phyloP scores from a whole-genome alignment of 2,797 vertebrate species.

The Podargus strigoides region DNA sequence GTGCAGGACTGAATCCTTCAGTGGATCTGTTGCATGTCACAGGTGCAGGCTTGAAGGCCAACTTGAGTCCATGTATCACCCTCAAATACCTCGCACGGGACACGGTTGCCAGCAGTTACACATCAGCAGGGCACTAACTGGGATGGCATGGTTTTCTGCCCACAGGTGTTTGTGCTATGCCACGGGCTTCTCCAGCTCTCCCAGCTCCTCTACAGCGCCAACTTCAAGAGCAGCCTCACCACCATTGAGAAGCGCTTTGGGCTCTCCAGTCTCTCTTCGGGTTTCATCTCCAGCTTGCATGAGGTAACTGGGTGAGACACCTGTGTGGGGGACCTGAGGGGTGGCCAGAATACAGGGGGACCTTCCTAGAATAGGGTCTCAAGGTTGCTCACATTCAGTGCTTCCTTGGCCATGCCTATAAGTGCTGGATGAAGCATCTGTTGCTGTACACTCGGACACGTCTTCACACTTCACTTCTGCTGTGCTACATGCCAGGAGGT shows the following conservation, averaged over 20 bases:
- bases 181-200: slow-evolving; percentile 92
- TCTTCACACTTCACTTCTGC: neutral
- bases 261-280: slow-evolving; percentile 93
- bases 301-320: slow-evolving; percentile 78
- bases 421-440: neutral
- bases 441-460: neutral
- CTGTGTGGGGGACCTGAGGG: rapidly evolving
- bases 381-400: neutral
- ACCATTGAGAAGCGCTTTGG: slow-evolving; percentile 95
- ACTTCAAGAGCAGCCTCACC: slow-evolving; percentile 96
- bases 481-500: rapidly evolving
- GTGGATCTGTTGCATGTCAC: neutral
- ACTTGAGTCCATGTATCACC: rapidly evolving
- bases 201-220: slow-evolving; percentile 92
- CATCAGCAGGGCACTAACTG: neutral
- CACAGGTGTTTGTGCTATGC: slow-evolving; percentile 90
- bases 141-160: neutral
- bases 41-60: rapidly evolving
- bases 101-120: rapidly evolving
- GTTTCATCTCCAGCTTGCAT: slow-evolving; percentile 92
- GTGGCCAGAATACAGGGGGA: rapidly evolving
- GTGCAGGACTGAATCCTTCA: neutral
- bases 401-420: neutral
- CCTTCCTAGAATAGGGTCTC: neutral
- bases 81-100: rapidly evolving